Evolutionary conservation across 1,140 invertebrate genomes (phyloP).

Genomic region (Batillaria attramentaria): DNA sequence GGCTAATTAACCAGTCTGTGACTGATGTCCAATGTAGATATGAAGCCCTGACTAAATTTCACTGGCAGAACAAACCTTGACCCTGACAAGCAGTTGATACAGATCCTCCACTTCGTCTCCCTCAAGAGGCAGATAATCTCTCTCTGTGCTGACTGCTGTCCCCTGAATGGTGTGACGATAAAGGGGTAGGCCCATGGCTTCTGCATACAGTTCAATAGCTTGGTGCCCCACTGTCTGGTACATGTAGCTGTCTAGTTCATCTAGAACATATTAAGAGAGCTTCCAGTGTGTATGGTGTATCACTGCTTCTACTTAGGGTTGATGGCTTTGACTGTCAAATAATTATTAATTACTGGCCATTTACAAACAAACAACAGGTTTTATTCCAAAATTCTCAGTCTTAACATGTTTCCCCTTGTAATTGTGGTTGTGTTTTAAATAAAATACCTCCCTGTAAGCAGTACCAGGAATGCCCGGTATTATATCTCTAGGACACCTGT

Average conservation of each 20-base stretch:
- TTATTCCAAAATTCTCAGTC: too few species aligned
- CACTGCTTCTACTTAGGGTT: too few species aligned
- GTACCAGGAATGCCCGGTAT: too few species aligned
- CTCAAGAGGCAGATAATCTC: conserved; percentile 85
- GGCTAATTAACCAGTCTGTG: not conserved
- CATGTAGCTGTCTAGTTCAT: conserved; percentile 99
- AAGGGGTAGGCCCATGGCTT: conserved; percentile 94
- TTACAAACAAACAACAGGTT: too few species aligned
- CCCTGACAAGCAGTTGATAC: conserved; percentile 84
- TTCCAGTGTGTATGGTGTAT: too few species aligned
- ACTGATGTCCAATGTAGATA: not conserved
- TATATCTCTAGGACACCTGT: too few species aligned
- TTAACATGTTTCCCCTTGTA: too few species aligned
- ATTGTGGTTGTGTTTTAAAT: too few species aligned
- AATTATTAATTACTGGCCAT: too few species aligned
- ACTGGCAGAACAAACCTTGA: conserved; percentile 79
- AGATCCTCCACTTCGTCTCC: conserved; percentile 99
- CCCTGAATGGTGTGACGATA: conserved; percentile 88
- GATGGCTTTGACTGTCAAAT: too few species aligned
- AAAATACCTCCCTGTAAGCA: too few species aligned
- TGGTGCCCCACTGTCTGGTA: conserved; percentile 99
- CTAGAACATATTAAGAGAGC: conserved; percentile 70
- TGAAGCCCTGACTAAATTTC: not conserved
- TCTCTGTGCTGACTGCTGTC: conserved; percentile 81
- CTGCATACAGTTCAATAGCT: conserved; percentile 91